These are phyloP conservation scores for Gambelia wislizenii DNA, from an alignment of 2,797 vertebrate species.

Conservation along the genomic window DNA sequence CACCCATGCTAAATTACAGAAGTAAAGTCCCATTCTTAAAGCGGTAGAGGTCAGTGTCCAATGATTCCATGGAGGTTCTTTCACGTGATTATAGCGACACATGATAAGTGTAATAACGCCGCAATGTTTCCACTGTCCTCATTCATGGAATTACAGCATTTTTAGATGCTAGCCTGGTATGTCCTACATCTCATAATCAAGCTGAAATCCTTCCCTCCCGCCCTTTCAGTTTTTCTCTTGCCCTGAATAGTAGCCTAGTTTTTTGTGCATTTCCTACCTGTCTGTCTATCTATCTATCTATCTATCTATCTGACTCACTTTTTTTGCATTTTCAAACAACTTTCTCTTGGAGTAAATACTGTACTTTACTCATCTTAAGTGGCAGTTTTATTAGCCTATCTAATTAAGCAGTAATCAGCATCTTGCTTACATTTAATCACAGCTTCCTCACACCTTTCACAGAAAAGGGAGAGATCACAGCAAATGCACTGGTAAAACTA, in stretches of 20 bases:
- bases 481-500: conserved; percentile 71
- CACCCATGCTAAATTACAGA: too few species aligned
- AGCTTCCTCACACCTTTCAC: conserved; percentile 71
- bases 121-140: too few species aligned
- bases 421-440: conserved; percentile 73
- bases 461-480: conserved; percentile 53
- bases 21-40: too few species aligned
- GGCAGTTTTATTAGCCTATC: conserved; percentile 78
- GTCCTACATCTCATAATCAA: too few species aligned
- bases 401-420: conserved; percentile 79
- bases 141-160: too few species aligned
- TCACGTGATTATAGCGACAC: too few species aligned
- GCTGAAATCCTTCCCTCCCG: too few species aligned
- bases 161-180: too few species aligned
- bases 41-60: too few species aligned
- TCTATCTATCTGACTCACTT: conserved; percentile 20
- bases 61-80: too few species aligned
- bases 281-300: neutral
- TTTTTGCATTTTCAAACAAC: conserved; percentile 40
- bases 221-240: neutral
- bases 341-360: conserved; percentile 66
- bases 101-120: too few species aligned
- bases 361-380: conserved; percentile 62
- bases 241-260: neutral
- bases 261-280: neutral